Percentiles rank a stretch among this genome's conserved stretches.
Evolutionary conservation across 2,888 invertebrate genomes (phyloP).

Genomic region (Ormyrus rosae): DNA sequence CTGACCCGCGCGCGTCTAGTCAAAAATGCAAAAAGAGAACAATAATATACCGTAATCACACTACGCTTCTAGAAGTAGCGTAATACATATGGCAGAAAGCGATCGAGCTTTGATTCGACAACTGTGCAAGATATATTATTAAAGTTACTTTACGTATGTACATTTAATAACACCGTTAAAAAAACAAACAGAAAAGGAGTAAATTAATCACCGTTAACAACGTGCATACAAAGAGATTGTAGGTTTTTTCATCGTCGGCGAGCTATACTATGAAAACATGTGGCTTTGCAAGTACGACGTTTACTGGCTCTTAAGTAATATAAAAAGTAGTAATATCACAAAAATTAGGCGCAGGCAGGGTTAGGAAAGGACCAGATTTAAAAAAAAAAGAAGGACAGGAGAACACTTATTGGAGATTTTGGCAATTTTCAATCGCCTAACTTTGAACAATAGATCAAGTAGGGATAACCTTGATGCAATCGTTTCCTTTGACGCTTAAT

Average conservation of each 20-base stretch:
- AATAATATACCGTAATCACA: slow-evolving; percentile 53
- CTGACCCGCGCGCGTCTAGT: slow-evolving; percentile 55
- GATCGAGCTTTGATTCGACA: slow-evolving; percentile 46
- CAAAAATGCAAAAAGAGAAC: slow-evolving; percentile 54
- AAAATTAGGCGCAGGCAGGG: slow-evolving; percentile 71
- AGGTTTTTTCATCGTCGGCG: slow-evolving; percentile 39
- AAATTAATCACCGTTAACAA: slow-evolving; percentile 48
- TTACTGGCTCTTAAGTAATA: slow-evolving; percentile 69
- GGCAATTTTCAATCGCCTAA: slow-evolving; percentile 41
- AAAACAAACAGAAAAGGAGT: slow-evolving; percentile 41
- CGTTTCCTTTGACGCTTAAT: slow-evolving; percentile 34
- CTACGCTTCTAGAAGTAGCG: slow-evolving; percentile 38
- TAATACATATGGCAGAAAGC: slow-evolving; percentile 53
- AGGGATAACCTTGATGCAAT: slow-evolving; percentile 30
- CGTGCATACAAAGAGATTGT: slow-evolving; percentile 52
- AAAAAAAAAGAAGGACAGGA: slow-evolving; percentile 14
- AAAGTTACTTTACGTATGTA: slow-evolving; percentile 52
- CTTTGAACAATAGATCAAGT: slow-evolving; percentile 47
- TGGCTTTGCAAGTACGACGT: slow-evolving; percentile 56
- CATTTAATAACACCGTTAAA: slow-evolving; percentile 46
- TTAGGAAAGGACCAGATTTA: slow-evolving; percentile 67
- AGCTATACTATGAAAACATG: slow-evolving; percentile 51
- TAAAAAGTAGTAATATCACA: slow-evolving; percentile 74
- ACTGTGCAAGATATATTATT: slow-evolving; percentile 50
- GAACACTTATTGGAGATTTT: slow-evolving; percentile 41